Evolutionary conservation across 2,113 vertebrate species (phyloP).

Genomic region (Blennius ocellaris): DNA sequence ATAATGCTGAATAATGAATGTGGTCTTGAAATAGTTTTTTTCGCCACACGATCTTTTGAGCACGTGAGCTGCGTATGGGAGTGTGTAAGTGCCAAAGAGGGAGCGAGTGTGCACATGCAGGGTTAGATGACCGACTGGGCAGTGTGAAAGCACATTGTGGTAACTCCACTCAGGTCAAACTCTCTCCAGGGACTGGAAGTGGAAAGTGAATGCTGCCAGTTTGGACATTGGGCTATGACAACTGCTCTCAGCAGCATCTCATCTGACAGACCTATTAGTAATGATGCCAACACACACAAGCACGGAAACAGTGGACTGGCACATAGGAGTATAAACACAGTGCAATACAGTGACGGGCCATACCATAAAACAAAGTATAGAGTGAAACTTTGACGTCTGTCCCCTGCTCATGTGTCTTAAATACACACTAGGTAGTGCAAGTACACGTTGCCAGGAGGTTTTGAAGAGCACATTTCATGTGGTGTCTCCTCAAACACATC

Average conservation of each 20-base stretch:
- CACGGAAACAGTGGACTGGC: constrained; percentile 16
- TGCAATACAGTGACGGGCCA: constrained; percentile 1
- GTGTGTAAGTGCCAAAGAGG: background rate
- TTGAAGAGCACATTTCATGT: constrained; percentile 37
- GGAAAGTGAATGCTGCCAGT: constrained; percentile 74
- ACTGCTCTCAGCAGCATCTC: constrained; percentile 76
- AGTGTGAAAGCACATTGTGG: constrained; percentile 59
- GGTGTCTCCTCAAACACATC: constrained; percentile 46
- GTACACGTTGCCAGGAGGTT: constrained; percentile 24
- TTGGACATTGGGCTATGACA: constrained; percentile 68
- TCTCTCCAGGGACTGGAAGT: constrained; percentile 69
- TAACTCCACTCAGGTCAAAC: constrained; percentile 74
- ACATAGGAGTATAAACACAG: constrained; percentile 15
- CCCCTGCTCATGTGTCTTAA: constrained; percentile 2
- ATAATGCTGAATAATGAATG: constrained; percentile 24
- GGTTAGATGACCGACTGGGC: constrained; percentile 60
- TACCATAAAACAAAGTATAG: constrained; percentile 5
- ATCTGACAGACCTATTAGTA: constrained; percentile 69
- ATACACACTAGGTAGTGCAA: constrained; percentile 8
- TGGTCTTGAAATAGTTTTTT: constrained; percentile 11
- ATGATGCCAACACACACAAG: constrained; percentile 43
- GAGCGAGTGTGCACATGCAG: constrained; percentile 10
- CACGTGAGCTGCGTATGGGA: constrained; percentile 6
- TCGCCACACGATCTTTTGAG: constrained; percentile 2
- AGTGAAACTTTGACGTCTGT: constrained; percentile 4